A percentile compares a stretch with the other conserved stretches of the same genome.
phyloP scores from a whole-genome alignment of 2,888 invertebrate genomes.

The Leptopilina drosophilae region DNA sequence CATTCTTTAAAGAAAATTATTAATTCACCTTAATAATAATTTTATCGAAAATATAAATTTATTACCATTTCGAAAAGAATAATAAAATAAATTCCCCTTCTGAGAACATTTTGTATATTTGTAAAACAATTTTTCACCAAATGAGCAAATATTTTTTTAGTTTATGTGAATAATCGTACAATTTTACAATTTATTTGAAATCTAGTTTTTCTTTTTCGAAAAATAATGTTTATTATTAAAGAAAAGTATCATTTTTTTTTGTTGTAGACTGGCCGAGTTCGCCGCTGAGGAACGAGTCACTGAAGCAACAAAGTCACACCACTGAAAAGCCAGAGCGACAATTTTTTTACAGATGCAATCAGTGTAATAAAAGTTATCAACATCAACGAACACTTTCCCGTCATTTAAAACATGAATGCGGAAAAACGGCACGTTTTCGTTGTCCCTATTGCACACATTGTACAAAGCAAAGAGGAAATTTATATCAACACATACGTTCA shows the following conservation, averaged over 20 bases:
- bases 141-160: no score
- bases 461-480: slow-evolving; percentile 72
- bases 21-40: no score
- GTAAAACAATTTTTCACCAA: no score
- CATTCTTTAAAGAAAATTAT: no score
- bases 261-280: not conserved
- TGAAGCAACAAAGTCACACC: not conserved
- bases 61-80: no score
- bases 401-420: slow-evolving; percentile 84
- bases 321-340: slow-evolving; percentile 54
- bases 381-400: slow-evolving; percentile 77
- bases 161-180: no score
- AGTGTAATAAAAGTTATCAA: slow-evolving; percentile 64
- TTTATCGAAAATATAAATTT: no score
- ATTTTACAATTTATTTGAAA: no score
- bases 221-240: not conserved
- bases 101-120: no score
- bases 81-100: no score
- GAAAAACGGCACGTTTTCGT: slow-evolving; percentile 84
- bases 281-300: no score
- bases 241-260: not conserved
- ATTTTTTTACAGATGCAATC: slow-evolving; percentile 63
- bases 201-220: not conserved
- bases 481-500: slow-evolving; percentile 64
- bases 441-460: slow-evolving; percentile 86